phyloP scores from a whole-genome alignment of 2,113 vertebrate species.

The Bucco capensis region DNA sequence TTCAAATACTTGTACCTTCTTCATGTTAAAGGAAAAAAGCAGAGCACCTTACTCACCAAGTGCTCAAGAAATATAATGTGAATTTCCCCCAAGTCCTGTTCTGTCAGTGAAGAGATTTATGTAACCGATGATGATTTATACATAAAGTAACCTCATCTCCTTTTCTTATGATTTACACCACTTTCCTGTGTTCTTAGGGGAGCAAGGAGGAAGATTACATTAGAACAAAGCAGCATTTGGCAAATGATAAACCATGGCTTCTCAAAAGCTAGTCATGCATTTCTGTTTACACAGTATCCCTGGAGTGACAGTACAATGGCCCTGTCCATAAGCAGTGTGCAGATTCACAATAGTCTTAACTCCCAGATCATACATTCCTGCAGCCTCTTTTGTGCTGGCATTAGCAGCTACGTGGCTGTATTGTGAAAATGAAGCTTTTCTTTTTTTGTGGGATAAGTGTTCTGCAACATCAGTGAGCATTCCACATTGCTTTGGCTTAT shows the following conservation, averaged over 20 bases:
- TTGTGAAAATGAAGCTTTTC: neutral
- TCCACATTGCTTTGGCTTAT: neutral
- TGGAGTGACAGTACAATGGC: neutral
- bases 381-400: neutral
- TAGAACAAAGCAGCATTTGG: neutral
- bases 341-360: neutral
- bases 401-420: neutral
- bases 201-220: neutral
- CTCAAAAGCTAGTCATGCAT: neutral
- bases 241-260: neutral
- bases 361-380: neutral
- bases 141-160: neutral
- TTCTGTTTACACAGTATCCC: conserved; percentile 19
- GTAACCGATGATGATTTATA: neutral
- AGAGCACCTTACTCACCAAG: neutral
- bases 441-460: neutral
- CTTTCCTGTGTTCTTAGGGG: neutral
- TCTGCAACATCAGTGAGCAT: neutral
- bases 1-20: neutral
- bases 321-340: neutral
- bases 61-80: neutral
- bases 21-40: neutral
- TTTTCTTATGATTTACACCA: neutral
- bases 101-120: neutral
- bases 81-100: neutral